Percentiles rank a stretch among this genome's conserved stretches.
These are phyloP conservation scores for Lepidurus couesii DNA, from an alignment of 1,140 invertebrate species.

Conservation along the genomic window DNA sequence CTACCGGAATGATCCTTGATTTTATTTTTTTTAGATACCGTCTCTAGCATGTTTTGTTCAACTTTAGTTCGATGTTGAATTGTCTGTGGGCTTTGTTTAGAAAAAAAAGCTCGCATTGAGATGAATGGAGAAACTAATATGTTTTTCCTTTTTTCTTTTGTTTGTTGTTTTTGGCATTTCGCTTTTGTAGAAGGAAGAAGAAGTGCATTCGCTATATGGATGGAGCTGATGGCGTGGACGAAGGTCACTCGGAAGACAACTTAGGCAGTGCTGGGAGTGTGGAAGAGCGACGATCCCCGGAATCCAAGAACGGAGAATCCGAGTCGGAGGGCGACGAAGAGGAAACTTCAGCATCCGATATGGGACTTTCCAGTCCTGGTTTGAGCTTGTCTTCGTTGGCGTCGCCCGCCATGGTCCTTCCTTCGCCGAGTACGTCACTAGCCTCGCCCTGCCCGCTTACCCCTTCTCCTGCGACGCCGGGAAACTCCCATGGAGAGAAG, in stretches of 20 bases:
- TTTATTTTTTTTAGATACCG: no score
- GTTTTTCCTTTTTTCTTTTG: neutral
- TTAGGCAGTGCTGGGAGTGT: constrained; percentile 67
- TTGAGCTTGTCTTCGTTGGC: constrained; percentile 68
- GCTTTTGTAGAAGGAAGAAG: constrained; percentile 85
- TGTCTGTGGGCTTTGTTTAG: no score
- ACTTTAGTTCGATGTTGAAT: no score
- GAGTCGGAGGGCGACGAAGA: constrained; percentile 33
- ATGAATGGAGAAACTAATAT: no score
- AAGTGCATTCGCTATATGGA: constrained; percentile 94
- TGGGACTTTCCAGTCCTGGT: constrained; percentile 45
- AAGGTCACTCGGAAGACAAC: constrained; percentile 72
- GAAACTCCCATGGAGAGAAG: constrained; percentile 39
- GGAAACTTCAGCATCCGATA: constrained; percentile 36
- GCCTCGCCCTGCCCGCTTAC: constrained; percentile 40
- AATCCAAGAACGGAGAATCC: constrained; percentile 53
- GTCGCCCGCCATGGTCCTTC: constrained; percentile 57
- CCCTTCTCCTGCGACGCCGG: constrained; percentile 40
- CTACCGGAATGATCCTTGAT: no score
- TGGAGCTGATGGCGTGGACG: constrained; percentile 51
- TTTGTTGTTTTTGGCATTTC: constrained; percentile 4
- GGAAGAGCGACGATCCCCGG: constrained; percentile 50
- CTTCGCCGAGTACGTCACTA: constrained; percentile 51
- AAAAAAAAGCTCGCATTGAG: no score
- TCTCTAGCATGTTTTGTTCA: no score